Evolutionary conservation across 2,888 invertebrate genomes (phyloP).

Genomic region (Melieria omissa): DNA sequence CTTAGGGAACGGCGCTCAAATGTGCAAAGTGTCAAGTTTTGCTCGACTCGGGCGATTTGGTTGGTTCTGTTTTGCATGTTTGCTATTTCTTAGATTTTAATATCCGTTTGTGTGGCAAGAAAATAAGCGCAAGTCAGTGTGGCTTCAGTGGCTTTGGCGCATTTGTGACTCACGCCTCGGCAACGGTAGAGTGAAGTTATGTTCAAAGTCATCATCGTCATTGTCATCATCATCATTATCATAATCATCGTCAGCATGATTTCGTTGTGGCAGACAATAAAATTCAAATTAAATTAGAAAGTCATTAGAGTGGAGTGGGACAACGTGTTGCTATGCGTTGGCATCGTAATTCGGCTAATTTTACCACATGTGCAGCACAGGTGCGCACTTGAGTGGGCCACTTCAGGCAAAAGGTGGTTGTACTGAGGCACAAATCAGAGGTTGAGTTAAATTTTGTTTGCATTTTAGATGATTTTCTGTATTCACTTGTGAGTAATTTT

Average conservation of each 20-base stretch:
- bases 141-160: neutral
- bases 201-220: constrained; percentile 2
- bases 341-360: neutral
- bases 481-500: neutral
- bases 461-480: neutral
- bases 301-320: constrained; percentile 11
- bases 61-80: neutral
- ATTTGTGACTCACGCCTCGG: too few species aligned
- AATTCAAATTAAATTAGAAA: constrained; percentile 34
- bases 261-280: constrained; percentile 21
- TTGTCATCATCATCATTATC: neutral
- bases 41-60: neutral
- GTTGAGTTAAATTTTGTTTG: neutral
- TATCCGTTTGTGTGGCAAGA: neutral
- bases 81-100: constrained; percentile 2
- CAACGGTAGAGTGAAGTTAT: too few species aligned
- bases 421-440: neutral
- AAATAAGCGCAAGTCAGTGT: neutral
- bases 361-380: too few species aligned
- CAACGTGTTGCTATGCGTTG: neutral
- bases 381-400: too few species aligned
- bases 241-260: constrained; percentile 12
- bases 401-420: too few species aligned
- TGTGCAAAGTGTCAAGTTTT: neutral
- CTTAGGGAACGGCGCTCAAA: neutral